Evolutionary conservation across 1,140 invertebrate genomes (phyloP).

Genomic region (Drosophila eugracilis): DNA sequence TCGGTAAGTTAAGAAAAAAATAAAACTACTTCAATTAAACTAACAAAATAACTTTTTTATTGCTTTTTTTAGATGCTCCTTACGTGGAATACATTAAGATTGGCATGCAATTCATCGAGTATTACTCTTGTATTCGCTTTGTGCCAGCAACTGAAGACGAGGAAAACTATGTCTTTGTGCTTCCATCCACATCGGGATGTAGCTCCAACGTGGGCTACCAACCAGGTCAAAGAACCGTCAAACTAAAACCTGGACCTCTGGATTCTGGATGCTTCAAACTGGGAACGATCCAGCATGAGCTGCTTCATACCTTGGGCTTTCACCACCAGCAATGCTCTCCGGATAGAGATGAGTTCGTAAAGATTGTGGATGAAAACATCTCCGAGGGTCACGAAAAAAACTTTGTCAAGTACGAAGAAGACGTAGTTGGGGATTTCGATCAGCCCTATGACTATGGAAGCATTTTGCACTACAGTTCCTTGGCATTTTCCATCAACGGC

Average conservation of each 20-base stretch:
- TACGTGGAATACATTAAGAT: slow-evolving; percentile 50
- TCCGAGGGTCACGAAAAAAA: slow-evolving; percentile 86
- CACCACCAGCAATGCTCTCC: slow-evolving; percentile 90
- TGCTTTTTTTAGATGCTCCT: not conserved
- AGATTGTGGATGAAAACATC: slow-evolving; percentile 90
- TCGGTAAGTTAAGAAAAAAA: slow-evolving; percentile 44
- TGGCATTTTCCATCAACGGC: slow-evolving; percentile 90
- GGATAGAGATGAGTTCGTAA: slow-evolving; percentile 89
- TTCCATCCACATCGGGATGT: slow-evolving; percentile 68
- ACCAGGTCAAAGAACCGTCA: slow-evolving; percentile 84
- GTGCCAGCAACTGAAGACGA: slow-evolving; percentile 41
- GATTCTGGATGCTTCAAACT: slow-evolving; percentile 75
- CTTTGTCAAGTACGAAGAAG: slow-evolving; percentile 85
- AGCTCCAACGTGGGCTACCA: slow-evolving; percentile 85
- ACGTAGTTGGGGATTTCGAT: slow-evolving; percentile 84
- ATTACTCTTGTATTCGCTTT: slow-evolving; percentile 72
- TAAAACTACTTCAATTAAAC: not conserved
- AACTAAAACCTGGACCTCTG: slow-evolving; percentile 49
- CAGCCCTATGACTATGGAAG: slow-evolving; percentile 88
- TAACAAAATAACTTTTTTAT: not conserved
- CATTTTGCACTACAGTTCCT: slow-evolving; percentile 89
- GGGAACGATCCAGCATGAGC: slow-evolving; percentile 88
- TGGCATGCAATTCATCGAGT: slow-evolving; percentile 78
- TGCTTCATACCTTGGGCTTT: slow-evolving; percentile 89
- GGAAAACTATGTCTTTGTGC: slow-evolving; percentile 47